Evolutionary conservation across 2,113 vertebrate species (phyloP), one percentile per base, ranked within the genome.

Genomic region (Caranx melampygus): DNA sequence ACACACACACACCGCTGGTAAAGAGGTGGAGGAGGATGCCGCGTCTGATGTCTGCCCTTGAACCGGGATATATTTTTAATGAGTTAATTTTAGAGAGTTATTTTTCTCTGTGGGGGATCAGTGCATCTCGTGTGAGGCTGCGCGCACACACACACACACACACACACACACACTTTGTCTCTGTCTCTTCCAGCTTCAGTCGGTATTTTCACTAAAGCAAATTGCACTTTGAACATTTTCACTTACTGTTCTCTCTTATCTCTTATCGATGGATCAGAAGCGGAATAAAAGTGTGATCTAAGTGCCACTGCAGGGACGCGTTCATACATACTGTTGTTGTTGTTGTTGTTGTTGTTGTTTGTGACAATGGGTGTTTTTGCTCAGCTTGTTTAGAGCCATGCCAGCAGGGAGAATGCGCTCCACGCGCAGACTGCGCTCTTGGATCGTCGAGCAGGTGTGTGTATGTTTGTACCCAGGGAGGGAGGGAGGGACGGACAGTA

Each of bases 361-460:
- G 11, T 63, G 3, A 3, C n/a, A 45, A 45, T 45, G 9, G 4
- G 44, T 20, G 37, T 73, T 42, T 44, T 2, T 13, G 4, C 14
- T 11, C 7, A 7, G 21, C 6, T 45, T 59, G n/a, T 10, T 18
- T 9, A 42, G 37, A 70, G 68, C 15, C 70, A 97, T 97, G 97
- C 89, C 94, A 1, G 79, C 91, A 0, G 91, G 90, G 10, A 94
- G 72, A 60, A 88, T 81, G 31, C 94, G 96, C 14, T 88, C 92
- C 26, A 97, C 96, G 0, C 95, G 97, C n/a, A 95, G 91, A 79
- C 94, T 98, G 49, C 95, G 96, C 6, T 85, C 82, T 6, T 98
- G 97, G 97, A 92, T 96, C 3, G 92, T 97, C 44, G 94, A 96
- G 4, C 97, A 98, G 88, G 92, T 93, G 75, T 4, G 87, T 83